Percentiles rank a stretch among this genome's conserved stretches.
Evolutionary conservation across 2,113 vertebrate species (phyloP).

Genomic region (Xiphorhynchus elegans): DNA sequence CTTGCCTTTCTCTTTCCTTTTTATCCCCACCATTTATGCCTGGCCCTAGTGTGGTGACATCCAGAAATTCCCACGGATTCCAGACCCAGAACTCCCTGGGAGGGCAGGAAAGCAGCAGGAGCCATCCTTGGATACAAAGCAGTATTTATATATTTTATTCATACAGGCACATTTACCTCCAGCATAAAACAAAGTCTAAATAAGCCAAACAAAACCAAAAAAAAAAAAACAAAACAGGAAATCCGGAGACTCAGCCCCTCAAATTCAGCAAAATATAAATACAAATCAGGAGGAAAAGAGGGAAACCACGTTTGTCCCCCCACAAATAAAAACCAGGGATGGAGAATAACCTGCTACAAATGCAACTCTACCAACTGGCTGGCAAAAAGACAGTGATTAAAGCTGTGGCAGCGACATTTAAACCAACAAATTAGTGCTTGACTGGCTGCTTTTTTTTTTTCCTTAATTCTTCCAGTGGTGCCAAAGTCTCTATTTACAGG

Average conservation of each 20-base stretch:
- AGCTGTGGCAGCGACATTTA: constrained; percentile 42
- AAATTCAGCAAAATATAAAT: constrained; percentile 74
- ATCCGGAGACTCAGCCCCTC: background rate
- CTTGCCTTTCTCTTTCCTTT: background rate
- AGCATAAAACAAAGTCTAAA: constrained; percentile 58
- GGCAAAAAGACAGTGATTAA: constrained; percentile 73
- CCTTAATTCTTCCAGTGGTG: constrained; percentile 35
- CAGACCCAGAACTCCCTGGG: background rate
- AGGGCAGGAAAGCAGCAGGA: constrained; percentile 23
- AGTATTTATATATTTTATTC: constrained; percentile 80
- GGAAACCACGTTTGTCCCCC: background rate
- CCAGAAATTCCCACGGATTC: background rate
- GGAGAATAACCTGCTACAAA: constrained; percentile 47
- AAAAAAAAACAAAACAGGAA: background rate
- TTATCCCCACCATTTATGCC: background rate
- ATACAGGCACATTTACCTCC: constrained; percentile 71
- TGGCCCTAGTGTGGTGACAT: fast-evolving
- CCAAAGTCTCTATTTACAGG: constrained; percentile 72
- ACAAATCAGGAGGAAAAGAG: constrained; percentile 51
- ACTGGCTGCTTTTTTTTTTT: background rate
- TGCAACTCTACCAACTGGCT: constrained; percentile 46
- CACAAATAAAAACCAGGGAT: constrained; percentile 28
- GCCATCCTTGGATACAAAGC: constrained; percentile 76
- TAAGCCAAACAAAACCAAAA: constrained; percentile 46
- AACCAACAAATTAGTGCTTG: constrained; percentile 65